These are phyloP conservation scores for Aythya baeri DNA, from an alignment of 2,113 vertebrate genomes.

Conservation along the genomic window DNA sequence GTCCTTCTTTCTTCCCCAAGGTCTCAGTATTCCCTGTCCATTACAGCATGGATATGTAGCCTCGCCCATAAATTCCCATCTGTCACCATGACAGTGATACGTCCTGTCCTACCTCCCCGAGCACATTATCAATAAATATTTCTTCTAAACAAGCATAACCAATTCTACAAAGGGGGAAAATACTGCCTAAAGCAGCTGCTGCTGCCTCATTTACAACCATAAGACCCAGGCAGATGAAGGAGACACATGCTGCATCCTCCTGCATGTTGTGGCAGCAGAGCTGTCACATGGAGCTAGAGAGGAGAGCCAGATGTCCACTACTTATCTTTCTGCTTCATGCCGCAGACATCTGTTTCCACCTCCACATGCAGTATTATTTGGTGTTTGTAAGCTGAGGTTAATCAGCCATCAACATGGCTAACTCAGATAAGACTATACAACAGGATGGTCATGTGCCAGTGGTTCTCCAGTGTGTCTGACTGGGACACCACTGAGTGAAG, in stretches of 20 bases:
- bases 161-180: background rate
- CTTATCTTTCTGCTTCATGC: background rate
- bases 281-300: background rate
- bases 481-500: background rate
- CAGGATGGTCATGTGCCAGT: background rate
- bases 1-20: background rate
- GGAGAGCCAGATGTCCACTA: background rate
- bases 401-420: background rate
- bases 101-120: background rate
- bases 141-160: background rate
- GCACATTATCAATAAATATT: background rate
- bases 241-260: background rate
- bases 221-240: background rate
- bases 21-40: background rate
- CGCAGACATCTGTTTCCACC: background rate
- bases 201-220: background rate
- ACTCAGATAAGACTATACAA: background rate
- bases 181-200: accelerated
- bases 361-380: background rate
- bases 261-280: background rate
- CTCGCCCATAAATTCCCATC: background rate
- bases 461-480: background rate
- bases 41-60: background rate
- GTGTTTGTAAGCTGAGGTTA: background rate
- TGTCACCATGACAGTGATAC: background rate